Base-by-base conservation (phyloP, 2,888 invertebrate genomes). In the Hedya salicella region DNA sequence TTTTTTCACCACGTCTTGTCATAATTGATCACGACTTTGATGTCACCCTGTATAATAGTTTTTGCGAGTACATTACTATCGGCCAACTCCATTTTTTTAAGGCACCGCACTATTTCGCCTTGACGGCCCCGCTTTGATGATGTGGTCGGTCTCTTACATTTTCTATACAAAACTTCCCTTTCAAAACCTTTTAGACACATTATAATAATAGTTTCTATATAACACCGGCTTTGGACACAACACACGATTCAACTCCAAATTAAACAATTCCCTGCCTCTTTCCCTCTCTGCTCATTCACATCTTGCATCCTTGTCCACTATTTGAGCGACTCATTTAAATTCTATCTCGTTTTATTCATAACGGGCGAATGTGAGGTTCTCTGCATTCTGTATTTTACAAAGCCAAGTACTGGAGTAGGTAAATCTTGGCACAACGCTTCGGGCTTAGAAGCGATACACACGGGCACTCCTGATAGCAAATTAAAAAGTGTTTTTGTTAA, bases 381-480 rank as follows among this genome's bases (percentile, higher is more conserved):
- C 19, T 63, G 54, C 54, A 63, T 63, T 62, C 46, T 63, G 63
- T 63, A 63, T 63, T 63, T 57, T 14, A 56, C 49, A 57, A 57
- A 57, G 56, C 56, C 49, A 63, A 57, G 40, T 36, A 40, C 62
- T 50, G 16, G 54, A 30, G 48, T 39, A 25, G 39, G 60, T 61
- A 30, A 61, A 61, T 50, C 60, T 30, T 39, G 25, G 61, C 40
- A 61, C 30, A 16, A 19, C 16, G 44, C 62, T 44, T 39, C 36
- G 19, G 19, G 52, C 52, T 56, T 44, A 30, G 13, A 25, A 11
- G 17, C 8, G 25, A 44, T 42, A 56, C 56, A 44, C 30, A 56
- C 56, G 3, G 54, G 9, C 21, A 42, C 8, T 17, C 11, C 3
- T n/a, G 4, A 9, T 14, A 19, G 40, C 40, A n/a, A 39, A 21